Conservation (phyloP, 1,140 invertebrate genomes). For the Bombus sibiricus region DNA sequence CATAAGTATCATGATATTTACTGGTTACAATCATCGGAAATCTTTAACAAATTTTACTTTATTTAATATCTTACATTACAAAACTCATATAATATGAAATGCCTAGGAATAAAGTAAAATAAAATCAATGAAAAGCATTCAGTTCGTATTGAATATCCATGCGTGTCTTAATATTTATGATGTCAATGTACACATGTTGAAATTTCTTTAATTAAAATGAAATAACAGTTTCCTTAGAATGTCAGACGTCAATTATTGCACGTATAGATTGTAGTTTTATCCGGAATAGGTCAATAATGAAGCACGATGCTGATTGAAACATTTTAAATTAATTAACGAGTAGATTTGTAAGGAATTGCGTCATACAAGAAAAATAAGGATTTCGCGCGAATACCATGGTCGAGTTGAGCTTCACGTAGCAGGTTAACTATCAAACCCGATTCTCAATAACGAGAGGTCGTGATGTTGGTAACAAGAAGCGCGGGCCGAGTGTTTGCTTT, state of each 20-base stretch:
- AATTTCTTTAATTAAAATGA: neutral
- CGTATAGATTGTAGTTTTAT: too few species aligned
- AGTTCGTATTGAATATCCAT: neutral
- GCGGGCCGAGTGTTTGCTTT: conserved; percentile 52
- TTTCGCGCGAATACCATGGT: neutral
- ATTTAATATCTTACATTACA: too few species aligned
- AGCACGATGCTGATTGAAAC: neutral
- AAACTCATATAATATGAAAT: neutral
- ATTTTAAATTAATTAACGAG: neutral
- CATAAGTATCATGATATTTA: too few species aligned
- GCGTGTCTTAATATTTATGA: neutral
- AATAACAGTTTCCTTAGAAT: neutral
- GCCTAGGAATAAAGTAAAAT: too few species aligned
- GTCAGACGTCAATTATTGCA: neutral
- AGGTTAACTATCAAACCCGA: conserved; percentile 21
- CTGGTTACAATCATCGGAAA: too few species aligned
- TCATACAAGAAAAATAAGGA: neutral
- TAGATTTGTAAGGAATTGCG: neutral
- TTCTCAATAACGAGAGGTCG: conserved; percentile 50
- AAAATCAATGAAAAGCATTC: neutral
- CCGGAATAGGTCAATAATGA: neutral
- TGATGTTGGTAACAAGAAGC: conserved; percentile 56
- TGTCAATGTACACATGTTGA: neutral
- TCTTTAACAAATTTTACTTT: too few species aligned
- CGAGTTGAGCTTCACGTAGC: neutral